Evolutionary conservation across 2,888 invertebrate species (phyloP).

Genomic region (Salpingus planirostris): DNA sequence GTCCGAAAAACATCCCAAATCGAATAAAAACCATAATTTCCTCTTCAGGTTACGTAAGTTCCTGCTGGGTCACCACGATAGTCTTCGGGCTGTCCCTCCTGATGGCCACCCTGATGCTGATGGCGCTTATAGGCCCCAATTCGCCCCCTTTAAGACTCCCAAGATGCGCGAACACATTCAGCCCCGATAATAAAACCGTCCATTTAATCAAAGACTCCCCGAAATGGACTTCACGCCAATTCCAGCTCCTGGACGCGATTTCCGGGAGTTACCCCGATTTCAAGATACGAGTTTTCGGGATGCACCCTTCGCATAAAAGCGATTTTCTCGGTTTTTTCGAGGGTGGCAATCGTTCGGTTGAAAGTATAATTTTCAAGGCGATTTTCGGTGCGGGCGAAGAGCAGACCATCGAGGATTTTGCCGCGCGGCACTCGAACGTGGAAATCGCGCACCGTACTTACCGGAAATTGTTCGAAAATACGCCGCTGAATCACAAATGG

Average conservation of each 20-base stretch:
- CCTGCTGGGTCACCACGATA: slow-evolving; percentile 30
- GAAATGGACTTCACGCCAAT: slow-evolving; percentile 26
- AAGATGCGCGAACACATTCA: slow-evolving; percentile 21
- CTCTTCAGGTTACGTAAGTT: slow-evolving; percentile 30
- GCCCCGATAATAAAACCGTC: slow-evolving; percentile 28
- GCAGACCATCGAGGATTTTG: slow-evolving; percentile 15
- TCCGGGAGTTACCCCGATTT: slow-evolving; percentile 29
- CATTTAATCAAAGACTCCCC: slow-evolving; percentile 32
- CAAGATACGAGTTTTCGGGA: slow-evolving; percentile 27
- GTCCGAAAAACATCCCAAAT: slow-evolving; percentile 3
- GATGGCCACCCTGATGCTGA: slow-evolving; percentile 24
- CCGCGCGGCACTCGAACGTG: slow-evolving; percentile 39
- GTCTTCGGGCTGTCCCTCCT: slow-evolving; percentile 26
- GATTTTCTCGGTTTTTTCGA: too few relatives aligned
- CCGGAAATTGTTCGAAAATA: slow-evolving; percentile 43
- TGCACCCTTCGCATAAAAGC: too few relatives aligned
- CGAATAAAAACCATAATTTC: slow-evolving; percentile 2
- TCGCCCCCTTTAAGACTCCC: slow-evolving; percentile 18
- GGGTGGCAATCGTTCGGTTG: too few relatives aligned
- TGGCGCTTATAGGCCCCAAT: slow-evolving; percentile 18
- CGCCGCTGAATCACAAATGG: slow-evolving; percentile 46
- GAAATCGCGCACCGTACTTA: slow-evolving; percentile 39
- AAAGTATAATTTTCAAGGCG: slow-evolving; percentile 9
- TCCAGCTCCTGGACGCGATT: slow-evolving; percentile 31
- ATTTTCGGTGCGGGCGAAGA: slow-evolving; percentile 12